A percentile compares a stretch with the other conserved stretches of the same genome.
phyloP scores from a whole-genome alignment of 2,797 vertebrate genomes.

The Novumbra hubbsi region DNA sequence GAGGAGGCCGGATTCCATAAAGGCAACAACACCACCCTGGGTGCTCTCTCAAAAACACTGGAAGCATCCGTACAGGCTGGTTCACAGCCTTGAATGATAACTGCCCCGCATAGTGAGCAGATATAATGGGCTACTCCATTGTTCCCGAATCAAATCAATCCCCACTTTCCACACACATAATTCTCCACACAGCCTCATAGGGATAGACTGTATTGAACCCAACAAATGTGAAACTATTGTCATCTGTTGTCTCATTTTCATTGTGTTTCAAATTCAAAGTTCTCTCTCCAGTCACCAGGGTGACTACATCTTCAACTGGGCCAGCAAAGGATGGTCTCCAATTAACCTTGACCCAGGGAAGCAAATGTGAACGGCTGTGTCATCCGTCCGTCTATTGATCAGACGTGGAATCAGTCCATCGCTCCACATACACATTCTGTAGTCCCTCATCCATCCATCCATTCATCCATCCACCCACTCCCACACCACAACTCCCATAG shows the following conservation, averaged over 20 bases:
- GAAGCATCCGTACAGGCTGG: too few relatives aligned
- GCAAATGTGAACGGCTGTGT: slow-evolving; percentile 36
- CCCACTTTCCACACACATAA: slow-evolving; percentile 27
- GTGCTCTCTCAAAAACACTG: too few relatives aligned
- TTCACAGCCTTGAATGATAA: too few relatives aligned
- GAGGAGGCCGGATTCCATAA: too few relatives aligned
- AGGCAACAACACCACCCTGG: too few relatives aligned
- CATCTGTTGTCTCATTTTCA: slow-evolving; percentile 33
- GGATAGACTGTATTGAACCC: slow-evolving; percentile 48
- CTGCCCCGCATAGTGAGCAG: too few relatives aligned
- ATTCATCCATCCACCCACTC: slow-evolving; percentile 43
- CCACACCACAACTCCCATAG: slow-evolving; percentile 58
- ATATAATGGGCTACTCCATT: too few relatives aligned
- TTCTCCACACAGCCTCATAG: slow-evolving; percentile 52
- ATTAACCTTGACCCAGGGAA: slow-evolving; percentile 56
- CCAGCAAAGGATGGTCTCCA: slow-evolving; percentile 51
- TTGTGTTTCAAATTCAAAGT: slow-evolving; percentile 37
- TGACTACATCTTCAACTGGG: slow-evolving; percentile 61
- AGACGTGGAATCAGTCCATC: slow-evolving; percentile 18
- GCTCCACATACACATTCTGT: neutral
- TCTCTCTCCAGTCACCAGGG: slow-evolving; percentile 24
- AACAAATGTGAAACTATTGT: slow-evolving; percentile 27
- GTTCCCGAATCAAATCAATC: neutral
- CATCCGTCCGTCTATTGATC: too few relatives aligned
- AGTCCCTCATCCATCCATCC: slow-evolving; percentile 27